Conservation (phyloP, 2,113 vertebrate species). For the Erpornis zantholeuca region DNA sequence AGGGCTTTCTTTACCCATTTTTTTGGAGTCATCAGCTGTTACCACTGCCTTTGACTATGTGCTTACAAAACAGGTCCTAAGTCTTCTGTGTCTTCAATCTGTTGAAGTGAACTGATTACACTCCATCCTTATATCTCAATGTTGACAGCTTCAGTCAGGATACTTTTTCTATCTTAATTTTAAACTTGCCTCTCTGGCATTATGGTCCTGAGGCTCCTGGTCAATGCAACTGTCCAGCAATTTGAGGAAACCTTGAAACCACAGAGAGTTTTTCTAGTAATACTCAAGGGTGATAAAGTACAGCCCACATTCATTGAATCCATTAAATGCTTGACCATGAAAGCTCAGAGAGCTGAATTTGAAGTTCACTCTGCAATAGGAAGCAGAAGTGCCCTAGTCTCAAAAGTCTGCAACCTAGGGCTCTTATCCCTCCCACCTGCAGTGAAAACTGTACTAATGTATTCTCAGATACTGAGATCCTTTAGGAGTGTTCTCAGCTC, state of each 20-base stretch:
- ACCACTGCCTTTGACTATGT: background rate
- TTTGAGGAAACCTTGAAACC: background rate
- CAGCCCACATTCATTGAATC: background rate
- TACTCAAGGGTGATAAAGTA: background rate
- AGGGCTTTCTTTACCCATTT: background rate
- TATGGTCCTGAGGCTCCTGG: background rate
- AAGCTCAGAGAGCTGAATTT: background rate
- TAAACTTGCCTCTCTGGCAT: background rate
- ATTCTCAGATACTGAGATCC: background rate
- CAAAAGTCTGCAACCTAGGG: background rate
- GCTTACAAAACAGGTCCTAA: background rate
- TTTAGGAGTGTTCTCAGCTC: background rate
- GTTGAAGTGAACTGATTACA: background rate
- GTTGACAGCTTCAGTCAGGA: background rate
- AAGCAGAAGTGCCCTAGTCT: background rate
- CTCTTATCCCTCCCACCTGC: background rate
- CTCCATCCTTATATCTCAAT: background rate
- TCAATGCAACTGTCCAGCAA: background rate
- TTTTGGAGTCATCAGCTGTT: background rate
- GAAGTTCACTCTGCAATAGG: background rate
- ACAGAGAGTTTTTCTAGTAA: background rate
- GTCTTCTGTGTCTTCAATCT: background rate
- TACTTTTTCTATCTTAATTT: background rate
- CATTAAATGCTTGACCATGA: background rate
- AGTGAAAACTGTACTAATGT: background rate